Base-by-base conservation (phyloP, 64 coral and sea anemone genomes). In the Catalaphyllia jardinei region DNA sequence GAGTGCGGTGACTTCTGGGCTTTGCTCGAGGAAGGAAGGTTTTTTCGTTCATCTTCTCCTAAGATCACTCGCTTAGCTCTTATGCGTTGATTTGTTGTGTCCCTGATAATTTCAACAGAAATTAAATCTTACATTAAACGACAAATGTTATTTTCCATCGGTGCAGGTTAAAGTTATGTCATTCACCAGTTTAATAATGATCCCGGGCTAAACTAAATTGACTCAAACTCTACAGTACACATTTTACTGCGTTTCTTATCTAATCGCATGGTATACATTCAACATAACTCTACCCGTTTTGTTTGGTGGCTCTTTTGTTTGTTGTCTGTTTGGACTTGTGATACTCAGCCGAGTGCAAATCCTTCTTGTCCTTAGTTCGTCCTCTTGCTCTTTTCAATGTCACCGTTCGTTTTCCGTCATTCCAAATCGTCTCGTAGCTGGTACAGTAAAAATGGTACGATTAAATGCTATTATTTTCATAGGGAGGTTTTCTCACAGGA, bases 1-100 rank as follows among this genome's bases (percentile, higher is more conserved):
- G 92, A 93, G 60, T 69, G 67, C 0, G 92, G 92, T n/a, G 42
- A 54, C 38, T 77, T 84, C 55, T 93, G 92, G 20, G 92, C 92
- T 38, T 52, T 71, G 46, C 10, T 51, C 13, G 39, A 71, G 29
- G 87, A 76, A 12, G 87, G 57, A 12, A 93, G 29, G 28, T n/a
- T 14, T 72, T 89, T 89, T 22, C 92, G 92, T 16, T 31, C 64
- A 29, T 93, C 92, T 6, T 24, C 11, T 8, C 39, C 67, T 77
- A 93, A 29, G 31, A 93, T 57, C 13, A 60, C 27, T 29, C 92
- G 92, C 38, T 89, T 93, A 8, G 20, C 62, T 12, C 24, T 67
- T 24, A 11, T 10, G 15, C 18, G 22, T 5, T 38, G 31, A 15
- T 11, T 62, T 62, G 29, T 62, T 62, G 29, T 10, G 27, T 62